Evolutionary conservation across 2,797 vertebrate genomes (phyloP).

Genomic region (Alca torda): DNA sequence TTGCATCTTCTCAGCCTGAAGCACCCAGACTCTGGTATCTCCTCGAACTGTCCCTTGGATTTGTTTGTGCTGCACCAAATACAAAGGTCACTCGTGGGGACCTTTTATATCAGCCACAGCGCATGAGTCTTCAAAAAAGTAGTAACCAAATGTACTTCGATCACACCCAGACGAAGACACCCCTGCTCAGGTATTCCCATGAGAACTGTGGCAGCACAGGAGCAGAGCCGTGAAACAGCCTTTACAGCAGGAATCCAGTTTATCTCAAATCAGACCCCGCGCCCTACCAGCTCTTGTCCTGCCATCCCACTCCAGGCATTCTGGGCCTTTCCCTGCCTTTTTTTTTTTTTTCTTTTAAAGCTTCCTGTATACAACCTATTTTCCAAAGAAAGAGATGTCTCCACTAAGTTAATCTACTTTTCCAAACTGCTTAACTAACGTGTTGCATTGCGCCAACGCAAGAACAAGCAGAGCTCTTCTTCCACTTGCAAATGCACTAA

Average conservation of each 20-base stretch:
- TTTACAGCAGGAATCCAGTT: neutral
- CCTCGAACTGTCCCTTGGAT: neutral
- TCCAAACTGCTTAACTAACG: neutral
- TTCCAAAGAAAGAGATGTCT: neutral
- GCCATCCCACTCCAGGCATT: neutral
- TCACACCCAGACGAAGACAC: neutral
- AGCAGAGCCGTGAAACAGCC: neutral
- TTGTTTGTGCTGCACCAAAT: neutral
- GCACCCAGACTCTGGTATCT: neutral
- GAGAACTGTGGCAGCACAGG: neutral
- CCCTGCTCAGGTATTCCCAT: neutral
- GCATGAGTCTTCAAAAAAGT: neutral
- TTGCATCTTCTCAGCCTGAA: neutral
- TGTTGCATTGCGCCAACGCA: neutral
- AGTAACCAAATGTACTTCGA: neutral
- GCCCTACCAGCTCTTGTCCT: neutral
- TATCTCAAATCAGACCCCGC: neutral
- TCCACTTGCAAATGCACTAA: constrained; percentile 28
- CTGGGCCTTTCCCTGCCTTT: accelerated
- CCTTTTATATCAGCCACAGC: neutral
- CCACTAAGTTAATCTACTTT: neutral
- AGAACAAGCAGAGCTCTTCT: neutral
- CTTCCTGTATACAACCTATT: neutral
- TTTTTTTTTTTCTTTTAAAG: neutral
- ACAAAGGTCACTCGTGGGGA: neutral